These are phyloP conservation scores for Tetragonula clypearis DNA, from an alignment of 1,140 invertebrate genomes.

Conservation along the genomic window DNA sequence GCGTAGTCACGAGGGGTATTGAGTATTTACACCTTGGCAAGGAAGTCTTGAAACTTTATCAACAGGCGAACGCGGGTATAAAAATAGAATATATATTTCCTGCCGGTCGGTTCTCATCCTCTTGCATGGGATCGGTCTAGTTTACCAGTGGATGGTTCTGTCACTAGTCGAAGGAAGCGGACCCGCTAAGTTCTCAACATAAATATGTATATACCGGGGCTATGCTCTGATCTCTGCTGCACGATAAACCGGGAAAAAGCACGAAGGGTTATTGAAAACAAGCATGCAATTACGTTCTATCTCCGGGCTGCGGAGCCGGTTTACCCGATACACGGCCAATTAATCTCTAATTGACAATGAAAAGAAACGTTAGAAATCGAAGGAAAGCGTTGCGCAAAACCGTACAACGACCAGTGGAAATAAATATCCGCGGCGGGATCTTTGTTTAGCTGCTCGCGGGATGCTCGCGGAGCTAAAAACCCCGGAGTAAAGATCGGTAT, in stretches of 20 bases:
- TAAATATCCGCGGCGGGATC: too few relatives aligned
- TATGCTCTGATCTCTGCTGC: background rate
- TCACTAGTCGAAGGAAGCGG: slow-evolving; percentile 60
- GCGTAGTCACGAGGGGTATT: background rate
- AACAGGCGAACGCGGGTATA: slow-evolving; percentile 8
- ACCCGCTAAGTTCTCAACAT: slow-evolving; percentile 59
- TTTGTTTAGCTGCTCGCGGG: background rate
- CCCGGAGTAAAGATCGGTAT: background rate
- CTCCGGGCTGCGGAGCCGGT: background rate
- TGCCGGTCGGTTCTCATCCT: slow-evolving; percentile 48
- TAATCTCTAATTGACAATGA: slow-evolving; percentile 21
- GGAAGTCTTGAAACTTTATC: slow-evolving; percentile 21
- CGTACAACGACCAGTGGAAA: background rate
- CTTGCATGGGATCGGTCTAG: slow-evolving; percentile 47
- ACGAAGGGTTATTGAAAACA: slow-evolving; percentile 35
- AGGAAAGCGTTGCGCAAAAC: slow-evolving; percentile 9
- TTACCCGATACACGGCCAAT: background rate
- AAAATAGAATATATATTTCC: slow-evolving; percentile 45
- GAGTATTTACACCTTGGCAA: background rate
- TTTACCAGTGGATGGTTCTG: slow-evolving; percentile 41
- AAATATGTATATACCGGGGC: slow-evolving; percentile 40
- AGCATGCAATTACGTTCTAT: slow-evolving; percentile 11
- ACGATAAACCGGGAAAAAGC: slow-evolving; percentile 19
- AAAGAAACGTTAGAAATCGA: background rate
- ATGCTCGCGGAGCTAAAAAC: background rate